Percentiles rank a stretch among this genome's conserved stretches.
phyloP scores from a whole-genome alignment of 2,797 vertebrate genomes.

The Poeciliopsis paucimaculata region DNA sequence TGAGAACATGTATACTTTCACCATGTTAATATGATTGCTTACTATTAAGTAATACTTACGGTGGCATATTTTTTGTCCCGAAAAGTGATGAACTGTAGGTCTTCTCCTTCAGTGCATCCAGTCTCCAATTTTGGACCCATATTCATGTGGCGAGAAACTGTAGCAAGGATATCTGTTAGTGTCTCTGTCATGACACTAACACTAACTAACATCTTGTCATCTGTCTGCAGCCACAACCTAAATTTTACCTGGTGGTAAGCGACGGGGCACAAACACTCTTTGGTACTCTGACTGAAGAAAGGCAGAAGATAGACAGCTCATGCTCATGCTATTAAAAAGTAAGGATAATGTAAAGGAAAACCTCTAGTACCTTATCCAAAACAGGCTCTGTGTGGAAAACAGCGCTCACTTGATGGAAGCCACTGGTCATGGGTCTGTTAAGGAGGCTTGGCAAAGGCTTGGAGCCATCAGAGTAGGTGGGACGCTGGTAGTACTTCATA shows the following conservation, averaged over 20 bases:
- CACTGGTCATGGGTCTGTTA: constrained; percentile 42
- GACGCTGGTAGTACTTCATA: constrained; percentile 50
- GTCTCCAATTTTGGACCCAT: constrained; percentile 52
- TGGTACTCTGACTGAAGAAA: constrained; percentile 60
- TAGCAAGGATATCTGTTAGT: neutral
- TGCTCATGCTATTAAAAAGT: neutral
- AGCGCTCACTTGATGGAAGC: constrained; percentile 45
- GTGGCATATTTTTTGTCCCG: constrained; percentile 31
- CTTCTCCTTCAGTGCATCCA: constrained; percentile 60
- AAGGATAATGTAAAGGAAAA: neutral
- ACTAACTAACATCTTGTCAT: neutral
- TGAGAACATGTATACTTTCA: neutral
- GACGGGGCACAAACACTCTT: constrained; percentile 35
- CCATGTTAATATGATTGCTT: neutral
- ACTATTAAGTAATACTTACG: constrained; percentile 27
- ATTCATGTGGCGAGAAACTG: constrained; percentile 37
- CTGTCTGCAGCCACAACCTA: neutral
- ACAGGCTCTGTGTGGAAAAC: constrained; percentile 4
- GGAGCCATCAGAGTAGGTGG: constrained; percentile 4
- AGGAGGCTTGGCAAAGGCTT: constrained; percentile 35
- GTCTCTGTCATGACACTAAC: neutral
- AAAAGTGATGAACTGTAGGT: constrained; percentile 63
- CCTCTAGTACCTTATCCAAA: constrained; percentile 18
- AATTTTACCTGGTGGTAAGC: constrained; percentile 50
- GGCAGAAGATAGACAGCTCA: constrained; percentile 11